These are phyloP conservation scores for Tonatia bakeri DNA, from an alignment of 2,113 vertebrate species.

Conservation along the genomic window DNA sequence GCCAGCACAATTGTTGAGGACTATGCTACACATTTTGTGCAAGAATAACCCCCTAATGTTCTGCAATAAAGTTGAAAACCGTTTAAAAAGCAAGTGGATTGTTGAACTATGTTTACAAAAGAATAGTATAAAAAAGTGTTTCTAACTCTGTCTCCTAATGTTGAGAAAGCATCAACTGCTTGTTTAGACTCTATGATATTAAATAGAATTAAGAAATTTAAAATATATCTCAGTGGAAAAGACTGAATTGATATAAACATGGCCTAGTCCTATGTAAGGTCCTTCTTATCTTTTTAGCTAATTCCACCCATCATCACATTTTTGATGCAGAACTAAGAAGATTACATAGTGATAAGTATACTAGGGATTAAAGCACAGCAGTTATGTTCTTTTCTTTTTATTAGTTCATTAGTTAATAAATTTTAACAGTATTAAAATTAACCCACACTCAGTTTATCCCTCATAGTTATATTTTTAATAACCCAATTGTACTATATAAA, in stretches of 20 bases:
- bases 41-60: background rate
- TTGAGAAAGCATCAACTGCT: background rate
- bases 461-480: slow-evolving; percentile 10
- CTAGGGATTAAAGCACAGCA: background rate
- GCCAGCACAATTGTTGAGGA: background rate
- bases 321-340: background rate
- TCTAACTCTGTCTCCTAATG: background rate
- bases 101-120: background rate
- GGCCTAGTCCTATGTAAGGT: background rate
- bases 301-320: background rate
- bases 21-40: background rate
- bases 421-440: slow-evolving; percentile 38
- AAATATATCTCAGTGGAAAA: background rate
- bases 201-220: background rate
- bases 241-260: background rate
- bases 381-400: background rate
- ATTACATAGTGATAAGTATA: background rate
- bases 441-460: background rate
- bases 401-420: background rate
- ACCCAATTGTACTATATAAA: background rate
- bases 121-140: background rate
- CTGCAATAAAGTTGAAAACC: background rate
- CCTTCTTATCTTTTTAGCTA: background rate
- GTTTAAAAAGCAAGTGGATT: background rate
- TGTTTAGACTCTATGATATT: background rate